Evolutionary conservation across 1,140 invertebrate species (phyloP).

Genomic region (Piezodorus guildinii): DNA sequence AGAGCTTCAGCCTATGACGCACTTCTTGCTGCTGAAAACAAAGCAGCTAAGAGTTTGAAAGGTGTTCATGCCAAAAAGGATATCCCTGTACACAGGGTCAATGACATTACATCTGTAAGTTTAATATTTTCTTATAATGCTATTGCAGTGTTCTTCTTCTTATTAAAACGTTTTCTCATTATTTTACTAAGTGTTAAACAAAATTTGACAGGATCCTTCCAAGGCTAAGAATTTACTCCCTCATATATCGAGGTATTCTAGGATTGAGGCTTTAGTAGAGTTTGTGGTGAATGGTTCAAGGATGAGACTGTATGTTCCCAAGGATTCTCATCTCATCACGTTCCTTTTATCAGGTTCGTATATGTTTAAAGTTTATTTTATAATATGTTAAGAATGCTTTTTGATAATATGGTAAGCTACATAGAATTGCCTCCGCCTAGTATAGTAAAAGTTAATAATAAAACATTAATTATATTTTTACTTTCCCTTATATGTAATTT

Average conservation of each 20-base stretch:
- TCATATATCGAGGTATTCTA: slow-evolving; percentile 69
- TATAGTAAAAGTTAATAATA: too few relatives aligned
- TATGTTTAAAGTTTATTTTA: too few relatives aligned
- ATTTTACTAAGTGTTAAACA: neutral
- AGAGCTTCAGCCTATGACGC: slow-evolving; percentile 88
- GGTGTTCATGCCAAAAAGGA: slow-evolving; percentile 82
- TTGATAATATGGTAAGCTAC: too few relatives aligned
- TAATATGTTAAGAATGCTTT: too few relatives aligned
- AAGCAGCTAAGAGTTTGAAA: slow-evolving; percentile 74
- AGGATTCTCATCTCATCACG: slow-evolving; percentile 89
- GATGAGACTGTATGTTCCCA: slow-evolving; percentile 82
- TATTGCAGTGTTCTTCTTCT: neutral
- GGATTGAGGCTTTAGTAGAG: slow-evolving; percentile 47
- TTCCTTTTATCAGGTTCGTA: slow-evolving; percentile 68
- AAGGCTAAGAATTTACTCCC: slow-evolving; percentile 88
- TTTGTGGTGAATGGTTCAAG: slow-evolving; percentile 37
- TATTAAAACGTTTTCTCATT: neutral
- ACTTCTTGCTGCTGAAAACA: slow-evolving; percentile 82
- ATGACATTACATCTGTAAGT: slow-evolving; percentile 69
- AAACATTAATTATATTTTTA: too few relatives aligned
- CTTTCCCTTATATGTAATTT: too few relatives aligned
- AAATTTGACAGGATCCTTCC: slow-evolving; percentile 44
- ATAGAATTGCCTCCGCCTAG: too few relatives aligned
- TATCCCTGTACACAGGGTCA: slow-evolving; percentile 65
- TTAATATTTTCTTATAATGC: slow-evolving; percentile 16